phyloP scores from a whole-genome alignment of 35 echinoderm and acorn worm genomes.

The Heliocidaris tuberculata region DNA sequence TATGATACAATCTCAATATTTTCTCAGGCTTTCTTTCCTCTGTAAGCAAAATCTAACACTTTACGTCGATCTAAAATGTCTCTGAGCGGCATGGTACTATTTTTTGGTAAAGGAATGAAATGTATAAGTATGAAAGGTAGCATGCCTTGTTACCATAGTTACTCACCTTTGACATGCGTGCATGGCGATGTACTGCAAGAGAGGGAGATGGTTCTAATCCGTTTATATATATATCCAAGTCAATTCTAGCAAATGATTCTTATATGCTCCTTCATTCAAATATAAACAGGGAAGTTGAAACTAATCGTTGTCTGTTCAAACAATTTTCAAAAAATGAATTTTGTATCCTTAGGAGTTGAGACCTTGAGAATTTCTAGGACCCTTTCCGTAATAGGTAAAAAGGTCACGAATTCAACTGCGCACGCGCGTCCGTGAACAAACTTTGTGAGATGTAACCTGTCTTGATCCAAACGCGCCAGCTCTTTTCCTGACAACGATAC shows the following conservation, averaged over 20 bases:
- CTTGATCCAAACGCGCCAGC: neutral
- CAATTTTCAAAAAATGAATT: neutral
- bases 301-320: neutral
- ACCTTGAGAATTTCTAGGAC: neutral
- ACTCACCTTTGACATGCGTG: neutral
- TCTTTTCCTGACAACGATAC: neutral
- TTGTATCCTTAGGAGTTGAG: too few species aligned
- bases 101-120: neutral
- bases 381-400: neutral
- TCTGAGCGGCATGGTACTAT: neutral
- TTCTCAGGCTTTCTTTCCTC: neutral
- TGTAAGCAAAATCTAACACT: neutral
- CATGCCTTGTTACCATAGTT: neutral
- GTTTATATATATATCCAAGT: neutral
- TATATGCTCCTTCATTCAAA: neutral
- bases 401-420: neutral
- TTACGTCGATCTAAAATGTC: too few species aligned
- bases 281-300: conserved; percentile 5
- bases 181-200: neutral
- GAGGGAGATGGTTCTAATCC: neutral
- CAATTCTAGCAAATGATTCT: neutral
- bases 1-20: conserved; percentile 19
- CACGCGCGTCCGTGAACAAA: neutral
- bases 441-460: neutral
- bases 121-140: neutral